Evolutionary conservation across 2,888 invertebrate genomes (phyloP).

Genomic region (Oxycera nigricornis): DNA sequence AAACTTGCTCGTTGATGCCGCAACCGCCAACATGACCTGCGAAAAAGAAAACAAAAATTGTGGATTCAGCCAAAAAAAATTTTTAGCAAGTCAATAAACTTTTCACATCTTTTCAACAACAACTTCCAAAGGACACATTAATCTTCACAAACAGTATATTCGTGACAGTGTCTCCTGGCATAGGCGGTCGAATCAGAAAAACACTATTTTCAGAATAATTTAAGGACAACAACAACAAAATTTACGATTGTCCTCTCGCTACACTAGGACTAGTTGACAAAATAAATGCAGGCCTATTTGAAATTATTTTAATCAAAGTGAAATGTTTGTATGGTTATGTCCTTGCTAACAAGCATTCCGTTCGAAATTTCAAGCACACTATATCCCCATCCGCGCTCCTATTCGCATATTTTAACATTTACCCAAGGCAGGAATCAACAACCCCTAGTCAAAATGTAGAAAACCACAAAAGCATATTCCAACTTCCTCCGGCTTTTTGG

Average conservation of each 20-base stretch:
- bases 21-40: slow-evolving; percentile 85
- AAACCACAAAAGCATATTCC: slow-evolving; percentile 32
- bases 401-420: background rate
- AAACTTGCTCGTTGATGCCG: slow-evolving; percentile 85
- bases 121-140: background rate
- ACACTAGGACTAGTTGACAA: background rate
- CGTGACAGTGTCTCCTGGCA: too few species aligned
- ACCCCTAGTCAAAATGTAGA: background rate
- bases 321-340: background rate
- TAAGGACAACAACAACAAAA: too few species aligned
- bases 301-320: background rate
- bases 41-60: background rate
- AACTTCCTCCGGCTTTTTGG: slow-evolving; percentile 12
- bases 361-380: too few species aligned
- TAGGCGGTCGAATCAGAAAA: too few species aligned
- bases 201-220: too few species aligned
- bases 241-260: background rate
- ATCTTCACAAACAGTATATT: background rate
- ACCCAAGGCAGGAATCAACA: background rate
- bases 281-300: background rate
- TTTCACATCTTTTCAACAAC: background rate
- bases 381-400: too few species aligned
- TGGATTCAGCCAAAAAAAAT: too few species aligned
- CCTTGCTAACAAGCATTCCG: too few species aligned
- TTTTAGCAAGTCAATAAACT: too few species aligned